Base-by-base conservation (phyloP, 2,797 vertebrate genomes). In the Amphiprion clarkii region DNA sequence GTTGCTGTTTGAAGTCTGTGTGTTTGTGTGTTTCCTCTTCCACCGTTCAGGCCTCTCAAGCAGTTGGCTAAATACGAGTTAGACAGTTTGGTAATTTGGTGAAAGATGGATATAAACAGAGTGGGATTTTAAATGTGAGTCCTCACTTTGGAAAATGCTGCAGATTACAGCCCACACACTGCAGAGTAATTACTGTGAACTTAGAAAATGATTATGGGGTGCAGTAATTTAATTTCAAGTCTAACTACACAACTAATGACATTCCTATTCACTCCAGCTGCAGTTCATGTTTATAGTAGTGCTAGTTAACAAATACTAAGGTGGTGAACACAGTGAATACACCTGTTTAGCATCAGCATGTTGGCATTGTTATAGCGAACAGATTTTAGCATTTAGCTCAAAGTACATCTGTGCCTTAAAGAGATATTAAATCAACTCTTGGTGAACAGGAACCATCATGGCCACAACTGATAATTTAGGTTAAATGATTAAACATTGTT, bases 1-100 rank as follows among this genome's bases (percentile, higher is more conserved):
- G 77, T 64, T 67, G 71, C 82, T 85, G 39, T 91, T 88, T 88
- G 81, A 89, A 86, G 71, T 61, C 58, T 71, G 44, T 57, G 36
- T 70, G 73, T 68, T 72, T 63, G 57, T 71, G 71, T 64, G 79
- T 72, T 77, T 91, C 82, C 85, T 86, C 64, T 86, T 85, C 77
- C 70, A 42, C 49, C 82, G 67, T 75, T 86, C 25, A 49, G 71
- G 65, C 55, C 77, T 72, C 60, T 81, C 72, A 56, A 82, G 75
- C 79, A 82, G 73, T 65, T 59, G 21, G 44, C 49, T 44, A 64
- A 77, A 60, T 42, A 73, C n/a, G 79, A 70, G 75, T 82, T 36
- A 60, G 65, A 82, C 64, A 67, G 21, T 64, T 77, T 57, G 53
- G 42, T 83, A 63, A 81, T 84, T 81, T 76, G 54, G 49, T 74